A percentile compares a stretch with the other conserved stretches of the same genome.
These are phyloP conservation scores for Platalea minor DNA, from an alignment of 2,797 vertebrate species.

Conservation along the genomic window DNA sequence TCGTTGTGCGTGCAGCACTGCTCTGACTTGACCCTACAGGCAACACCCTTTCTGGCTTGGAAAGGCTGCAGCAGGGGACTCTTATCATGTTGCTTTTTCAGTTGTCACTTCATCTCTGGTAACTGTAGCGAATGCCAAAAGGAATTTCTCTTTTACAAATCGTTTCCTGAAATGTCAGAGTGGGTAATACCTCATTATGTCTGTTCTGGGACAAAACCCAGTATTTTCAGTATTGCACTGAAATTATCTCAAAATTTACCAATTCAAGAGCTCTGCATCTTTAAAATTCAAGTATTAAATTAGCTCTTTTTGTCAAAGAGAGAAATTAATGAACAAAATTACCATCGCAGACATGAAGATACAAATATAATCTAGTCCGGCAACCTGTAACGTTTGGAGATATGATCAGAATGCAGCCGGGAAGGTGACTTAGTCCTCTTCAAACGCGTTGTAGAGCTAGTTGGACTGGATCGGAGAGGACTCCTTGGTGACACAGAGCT, in stretches of 20 bases:
- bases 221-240: not conserved
- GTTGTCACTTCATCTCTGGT: not conserved
- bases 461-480: not conserved
- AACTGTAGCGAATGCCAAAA: not conserved
- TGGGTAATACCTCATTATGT: not conserved
- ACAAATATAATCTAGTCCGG: not conserved
- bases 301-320: not conserved
- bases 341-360: not conserved
- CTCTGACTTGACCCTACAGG: not conserved
- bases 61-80: not conserved
- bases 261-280: not conserved
- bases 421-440: not conserved
- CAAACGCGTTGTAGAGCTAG: not conserved
- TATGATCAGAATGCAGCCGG: not conserved
- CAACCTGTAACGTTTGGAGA: not conserved
- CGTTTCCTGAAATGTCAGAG: not conserved
- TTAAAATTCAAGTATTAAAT: not conserved
- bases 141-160: not conserved
- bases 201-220: not conserved
- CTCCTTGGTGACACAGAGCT: not conserved
- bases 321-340: not conserved
- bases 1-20: rapidly evolving
- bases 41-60: not conserved
- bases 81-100: not conserved
- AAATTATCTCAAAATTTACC: not conserved